Conservation (phyloP, 2,113 vertebrate species). For the Cinclus cinclus region DNA sequence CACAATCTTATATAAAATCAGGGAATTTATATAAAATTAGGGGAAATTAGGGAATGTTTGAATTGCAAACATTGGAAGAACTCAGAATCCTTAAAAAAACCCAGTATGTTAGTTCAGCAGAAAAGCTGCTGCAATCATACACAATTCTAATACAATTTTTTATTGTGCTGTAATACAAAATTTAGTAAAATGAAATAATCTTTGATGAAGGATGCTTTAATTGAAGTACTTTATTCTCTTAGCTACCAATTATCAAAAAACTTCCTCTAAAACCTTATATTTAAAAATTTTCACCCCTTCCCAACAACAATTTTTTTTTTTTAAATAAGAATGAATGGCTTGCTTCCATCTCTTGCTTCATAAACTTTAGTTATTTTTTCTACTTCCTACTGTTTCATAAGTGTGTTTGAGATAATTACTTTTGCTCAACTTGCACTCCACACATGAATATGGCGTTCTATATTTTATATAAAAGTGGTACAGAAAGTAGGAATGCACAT, state of each 20-base stretch:
- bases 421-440: neutral
- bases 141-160: neutral
- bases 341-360: neutral
- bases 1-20: neutral
- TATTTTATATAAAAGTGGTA: neutral
- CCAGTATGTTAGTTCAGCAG: neutral
- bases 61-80: neutral
- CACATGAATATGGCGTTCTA: neutral
- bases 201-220: neutral
- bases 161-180: neutral
- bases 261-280: neutral
- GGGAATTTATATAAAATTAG: no score
- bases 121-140: neutral
- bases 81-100: neutral
- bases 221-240: neutral
- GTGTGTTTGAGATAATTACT: neutral
- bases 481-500: neutral
- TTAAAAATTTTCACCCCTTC: neutral
- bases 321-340: neutral
- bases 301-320: neutral
- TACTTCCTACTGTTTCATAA: neutral
- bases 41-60: neutral
- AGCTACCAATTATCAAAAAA: neutral
- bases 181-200: neutral
- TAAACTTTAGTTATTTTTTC: neutral